Evolutionary conservation across 2,888 invertebrate species (phyloP).

Genomic region (Anoplius nigerrimus): DNA sequence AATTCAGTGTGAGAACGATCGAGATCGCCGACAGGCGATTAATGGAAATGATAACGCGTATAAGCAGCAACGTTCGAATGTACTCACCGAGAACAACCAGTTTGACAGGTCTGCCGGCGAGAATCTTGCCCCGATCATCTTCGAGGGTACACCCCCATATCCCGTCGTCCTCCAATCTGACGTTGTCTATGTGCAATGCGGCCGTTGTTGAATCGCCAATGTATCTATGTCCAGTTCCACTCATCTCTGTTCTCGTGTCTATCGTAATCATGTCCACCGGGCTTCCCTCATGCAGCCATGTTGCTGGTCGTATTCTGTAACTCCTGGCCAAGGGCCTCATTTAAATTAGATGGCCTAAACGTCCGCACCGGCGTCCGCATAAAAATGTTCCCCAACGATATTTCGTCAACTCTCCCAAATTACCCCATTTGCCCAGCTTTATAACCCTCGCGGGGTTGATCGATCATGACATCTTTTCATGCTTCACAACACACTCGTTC

Average conservation of each 20-base stretch:
- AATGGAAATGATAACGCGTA: background rate
- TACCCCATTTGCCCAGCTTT: too few relatives aligned
- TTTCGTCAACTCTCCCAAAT: too few relatives aligned
- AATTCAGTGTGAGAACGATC: too few relatives aligned
- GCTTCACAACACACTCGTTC: too few relatives aligned
- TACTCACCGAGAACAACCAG: conserved; percentile 81
- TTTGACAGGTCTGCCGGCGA: conserved; percentile 81
- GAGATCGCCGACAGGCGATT: background rate
- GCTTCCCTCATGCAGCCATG: conserved; percentile 69
- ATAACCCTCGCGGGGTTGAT: too few relatives aligned
- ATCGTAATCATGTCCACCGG: conserved; percentile 73
- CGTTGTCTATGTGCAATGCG: conserved; percentile 77
- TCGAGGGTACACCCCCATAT: conserved; percentile 83
- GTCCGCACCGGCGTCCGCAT: too few relatives aligned
- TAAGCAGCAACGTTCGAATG: background rate
- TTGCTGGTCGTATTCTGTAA: conserved; percentile 71
- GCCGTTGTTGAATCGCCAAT: conserved; percentile 72
- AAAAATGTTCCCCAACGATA: too few relatives aligned
- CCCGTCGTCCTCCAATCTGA: conserved; percentile 82
- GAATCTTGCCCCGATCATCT: conserved; percentile 80
- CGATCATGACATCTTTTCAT: too few relatives aligned
- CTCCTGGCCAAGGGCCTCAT: conserved; percentile 58
- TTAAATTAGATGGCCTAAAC: background rate
- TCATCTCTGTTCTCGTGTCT: conserved; percentile 72
- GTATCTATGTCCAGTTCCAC: conserved; percentile 73